Evolutionary conservation across 2,888 invertebrate genomes (phyloP).

Genomic region (Erebia aethiops): DNA sequence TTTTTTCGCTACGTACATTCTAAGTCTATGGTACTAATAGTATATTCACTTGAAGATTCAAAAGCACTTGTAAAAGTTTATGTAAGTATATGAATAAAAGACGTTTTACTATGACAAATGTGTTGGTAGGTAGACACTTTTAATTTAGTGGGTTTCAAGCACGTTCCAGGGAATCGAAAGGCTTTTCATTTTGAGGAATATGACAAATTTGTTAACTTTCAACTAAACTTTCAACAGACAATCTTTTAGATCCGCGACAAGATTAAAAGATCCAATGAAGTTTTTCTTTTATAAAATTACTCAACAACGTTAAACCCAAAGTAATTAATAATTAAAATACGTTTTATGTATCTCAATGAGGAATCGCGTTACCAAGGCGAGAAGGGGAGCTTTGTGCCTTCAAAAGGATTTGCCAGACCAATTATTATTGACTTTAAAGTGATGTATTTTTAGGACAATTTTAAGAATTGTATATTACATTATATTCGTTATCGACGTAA

Average conservation of each 20-base stretch:
- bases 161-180: neutral
- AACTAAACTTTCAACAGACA: neutral
- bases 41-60: too few species aligned
- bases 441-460: too few species aligned
- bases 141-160: too few species aligned
- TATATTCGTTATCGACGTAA: too few species aligned
- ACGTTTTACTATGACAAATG: too few species aligned
- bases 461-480: too few species aligned
- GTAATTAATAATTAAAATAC: constrained; percentile 2
- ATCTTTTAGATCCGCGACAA: neutral
- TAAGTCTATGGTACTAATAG: too few species aligned
- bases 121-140: too few species aligned
- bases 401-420: constrained; percentile 14
- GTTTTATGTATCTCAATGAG: neutral
- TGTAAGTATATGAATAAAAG: too few species aligned
- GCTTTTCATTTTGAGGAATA: neutral
- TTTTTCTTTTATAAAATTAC: neutral
- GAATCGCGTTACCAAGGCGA: constrained; percentile 18
- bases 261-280: neutral
- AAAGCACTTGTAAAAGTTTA: too few species aligned
- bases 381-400: neutral
- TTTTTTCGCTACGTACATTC: too few species aligned
- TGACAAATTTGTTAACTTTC: neutral
- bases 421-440: constrained; percentile 3
- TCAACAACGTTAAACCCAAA: constrained; percentile 1